Evolutionary conservation across 2,113 vertebrate genomes (phyloP), one percentile per base, ranked within the genome.

Genomic region (Poeciliopsis occidentalis): DNA sequence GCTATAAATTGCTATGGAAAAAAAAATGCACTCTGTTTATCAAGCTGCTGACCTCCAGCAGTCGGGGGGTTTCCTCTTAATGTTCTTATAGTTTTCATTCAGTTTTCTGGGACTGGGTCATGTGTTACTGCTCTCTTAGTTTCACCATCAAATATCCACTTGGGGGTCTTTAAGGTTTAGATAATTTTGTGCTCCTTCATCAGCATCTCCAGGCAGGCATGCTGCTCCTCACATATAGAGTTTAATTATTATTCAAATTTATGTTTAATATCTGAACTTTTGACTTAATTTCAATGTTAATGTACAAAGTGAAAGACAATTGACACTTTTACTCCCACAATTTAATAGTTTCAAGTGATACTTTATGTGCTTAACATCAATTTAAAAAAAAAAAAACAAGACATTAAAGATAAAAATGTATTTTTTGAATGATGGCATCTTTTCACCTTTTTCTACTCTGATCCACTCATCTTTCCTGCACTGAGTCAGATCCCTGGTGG

Each of bases 401-500:
- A 17, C 41, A 44, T 17, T 44, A 44, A 44, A 17, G 15, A 17
- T 15, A 44, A 44, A 44, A 13, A 44, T 7, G 4, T 17, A 47
- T 47, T 6, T 47, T 47, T 47, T 10, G 10, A 19, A 57, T 57
- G 51, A 57, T 57, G 1, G 0, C 24, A 24, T 57, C 22, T n/a
- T n/a, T n/a, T 54, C 47, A 57, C 51, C 22, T 57, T n/a, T 57
- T 19, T n/a, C 22, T 57, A 6, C 13, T 44, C 10, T 64, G 12
- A 32, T 37, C 17, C 60, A 11, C 57, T 29, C 39, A 0, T 54
- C 13, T 10, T 1, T 7, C 68, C 63, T 57, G 61, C 13, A 19
- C 77, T 69, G 27, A 19, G 34, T 69, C 80, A 97, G 96, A 83
- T 96, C 96, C 8, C 92, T 97, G 91, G 96, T 97, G 85, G 96